Evolutionary conservation across 2,113 vertebrate genomes (phyloP), one percentile per base, ranked within the genome.

Genomic region (Ibidorhyncha struthersii): DNA sequence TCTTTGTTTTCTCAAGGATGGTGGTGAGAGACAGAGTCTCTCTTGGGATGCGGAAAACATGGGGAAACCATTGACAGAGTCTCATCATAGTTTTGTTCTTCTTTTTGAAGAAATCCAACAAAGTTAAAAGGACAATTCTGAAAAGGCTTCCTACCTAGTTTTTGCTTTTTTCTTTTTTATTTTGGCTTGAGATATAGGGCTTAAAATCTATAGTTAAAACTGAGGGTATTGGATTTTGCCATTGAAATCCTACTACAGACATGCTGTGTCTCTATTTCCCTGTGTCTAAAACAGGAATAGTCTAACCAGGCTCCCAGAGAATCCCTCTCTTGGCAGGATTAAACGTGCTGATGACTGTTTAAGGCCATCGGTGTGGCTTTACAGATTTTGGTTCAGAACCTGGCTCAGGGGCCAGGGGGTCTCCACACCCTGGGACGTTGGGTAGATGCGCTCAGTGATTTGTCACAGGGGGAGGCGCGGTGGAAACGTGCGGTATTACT

Each of bases 341-440:
- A 18, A 83, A 80, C 0, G 0, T 14, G 19, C 72, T 40, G 38
- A n/a, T 0, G 10, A 49, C 36, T 45, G 32, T 25, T 61, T 49
- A 47, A 73, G 40, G 43, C 62, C 72, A 7, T 29, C 18, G 22
- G 6, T 55, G 47, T 56, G 80, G 21, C 30, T 62, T 29, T 12
- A 22, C 45, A 55, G 26, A 30, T 73, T 53, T 78, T 9, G 19
- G 21, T 2, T 56, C 21, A 40, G 58, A 40, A 21, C 3, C 23
- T 18, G 3, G 6, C 47, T 71, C 0, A 0, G 59, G 55, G 52
- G 40, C 15, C 0, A 0, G 32, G 36, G 6, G 3, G 1, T 61
- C 74, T 94, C 61, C 2, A 1, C 21, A 20, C 19, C 52, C 11
- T 0, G 0, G 21, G 59, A 45, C 1, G 0, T 59, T 0, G 1